Percentiles rank a stretch among this genome's conserved stretches.
phyloP scores from a whole-genome alignment of 53 echinoderm and acorn worm genomes.

The Paelopatides confundens region DNA sequence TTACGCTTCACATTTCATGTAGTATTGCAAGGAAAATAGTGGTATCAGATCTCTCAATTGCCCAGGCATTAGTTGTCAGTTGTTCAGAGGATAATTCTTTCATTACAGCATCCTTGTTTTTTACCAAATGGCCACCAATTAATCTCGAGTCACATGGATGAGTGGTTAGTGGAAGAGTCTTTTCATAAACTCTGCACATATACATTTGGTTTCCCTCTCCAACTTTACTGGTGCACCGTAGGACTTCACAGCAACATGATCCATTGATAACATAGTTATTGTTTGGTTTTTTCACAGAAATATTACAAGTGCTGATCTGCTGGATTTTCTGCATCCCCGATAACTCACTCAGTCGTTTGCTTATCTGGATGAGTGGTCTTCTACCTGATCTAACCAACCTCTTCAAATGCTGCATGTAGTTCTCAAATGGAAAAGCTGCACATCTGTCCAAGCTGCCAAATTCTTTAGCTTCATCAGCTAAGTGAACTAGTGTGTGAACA shows the following conservation, averaged over 20 bases:
- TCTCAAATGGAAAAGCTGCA: constrained; percentile 80
- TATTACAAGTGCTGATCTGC: no score
- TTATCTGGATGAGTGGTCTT: constrained; percentile 42
- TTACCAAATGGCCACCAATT: constrained; percentile 72
- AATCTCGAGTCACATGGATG: constrained; percentile 72
- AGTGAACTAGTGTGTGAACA: constrained; percentile 76
- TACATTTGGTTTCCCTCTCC: constrained; percentile 59
- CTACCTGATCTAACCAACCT: constrained; percentile 72
- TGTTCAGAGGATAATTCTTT: constrained; percentile 50
- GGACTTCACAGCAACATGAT: constrained; percentile 73
- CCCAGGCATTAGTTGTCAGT: constrained; percentile 59
- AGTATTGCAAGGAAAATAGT: background rate
- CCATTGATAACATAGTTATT: constrained; percentile 50
- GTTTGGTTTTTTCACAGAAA: no score
- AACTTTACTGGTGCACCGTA: constrained; percentile 61
- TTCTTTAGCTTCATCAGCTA: constrained; percentile 70
- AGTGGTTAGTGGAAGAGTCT: constrained; percentile 64
- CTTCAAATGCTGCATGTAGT: constrained; percentile 70
- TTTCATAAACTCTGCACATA: constrained; percentile 69
- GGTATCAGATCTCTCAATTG: constrained; percentile 26
- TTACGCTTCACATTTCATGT: background rate
- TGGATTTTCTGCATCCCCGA: background rate
- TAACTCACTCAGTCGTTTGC: constrained; percentile 41
- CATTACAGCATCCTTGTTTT: constrained; percentile 63
- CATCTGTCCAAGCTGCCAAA: constrained; percentile 66